Evolutionary conservation across 2,113 vertebrate genomes (phyloP).

Genomic region (Eptesicus fuscus): DNA sequence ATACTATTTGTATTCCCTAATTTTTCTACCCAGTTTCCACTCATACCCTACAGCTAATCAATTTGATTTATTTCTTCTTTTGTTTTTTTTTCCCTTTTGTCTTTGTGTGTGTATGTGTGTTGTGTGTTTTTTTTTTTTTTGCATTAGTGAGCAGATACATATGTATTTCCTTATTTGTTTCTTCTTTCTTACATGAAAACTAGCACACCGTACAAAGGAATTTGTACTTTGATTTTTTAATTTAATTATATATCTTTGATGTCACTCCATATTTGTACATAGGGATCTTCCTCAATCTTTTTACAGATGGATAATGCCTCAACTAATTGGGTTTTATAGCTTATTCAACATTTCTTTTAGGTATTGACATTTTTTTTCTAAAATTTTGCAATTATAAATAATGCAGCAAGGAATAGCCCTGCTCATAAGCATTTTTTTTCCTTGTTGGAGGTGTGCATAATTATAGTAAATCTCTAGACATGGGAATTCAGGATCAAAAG

Average conservation of each 20-base stretch:
- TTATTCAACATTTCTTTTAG: neutral
- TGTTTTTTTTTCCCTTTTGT: neutral
- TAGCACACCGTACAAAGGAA: neutral
- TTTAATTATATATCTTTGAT: neutral
- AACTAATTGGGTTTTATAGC: neutral
- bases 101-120: no score
- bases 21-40: neutral
- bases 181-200: neutral
- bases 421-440: neutral
- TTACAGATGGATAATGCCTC: neutral
- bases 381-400: neutral
- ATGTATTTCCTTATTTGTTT: neutral
- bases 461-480: neutral
- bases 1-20: neutral
- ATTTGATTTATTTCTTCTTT: neutral
- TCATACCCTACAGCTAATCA: neutral
- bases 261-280: neutral
- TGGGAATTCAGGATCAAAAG: neutral
- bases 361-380: neutral
- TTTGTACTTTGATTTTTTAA: neutral
- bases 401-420: neutral
- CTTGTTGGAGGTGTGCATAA: neutral
- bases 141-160: fast-evolving
- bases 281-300: neutral
- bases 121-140: neutral